Evolutionary conservation across 1,140 invertebrate species (phyloP).

Genomic region (Orchesella cincta): DNA sequence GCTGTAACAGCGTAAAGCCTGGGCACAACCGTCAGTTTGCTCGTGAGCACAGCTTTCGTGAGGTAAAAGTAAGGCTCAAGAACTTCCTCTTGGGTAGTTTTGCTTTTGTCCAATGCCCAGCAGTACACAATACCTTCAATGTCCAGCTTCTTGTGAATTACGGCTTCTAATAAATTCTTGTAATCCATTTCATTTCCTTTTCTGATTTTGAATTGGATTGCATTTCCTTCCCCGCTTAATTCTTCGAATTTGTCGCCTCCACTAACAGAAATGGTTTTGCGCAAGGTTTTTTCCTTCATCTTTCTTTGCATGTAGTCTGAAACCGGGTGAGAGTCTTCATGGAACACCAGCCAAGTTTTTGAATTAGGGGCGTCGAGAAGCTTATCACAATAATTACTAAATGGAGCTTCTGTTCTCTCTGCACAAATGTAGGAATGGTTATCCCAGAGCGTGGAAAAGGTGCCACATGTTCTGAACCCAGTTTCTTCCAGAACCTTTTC

Average conservation of each 20-base stretch:
- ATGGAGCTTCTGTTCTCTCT: not conserved
- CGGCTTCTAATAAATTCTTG: not conserved
- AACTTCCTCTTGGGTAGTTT: not conserved
- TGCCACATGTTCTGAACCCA: not conserved
- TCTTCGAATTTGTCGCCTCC: too few relatives aligned
- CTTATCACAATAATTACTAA: too few relatives aligned
- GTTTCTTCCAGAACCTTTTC: not conserved
- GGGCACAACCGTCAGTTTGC: not conserved
- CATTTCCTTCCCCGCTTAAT: not conserved
- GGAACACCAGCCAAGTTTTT: not conserved
- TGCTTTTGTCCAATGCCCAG: not conserved
- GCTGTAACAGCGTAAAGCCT: not conserved
- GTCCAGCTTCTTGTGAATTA: not conserved
- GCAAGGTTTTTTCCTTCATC: too few relatives aligned
- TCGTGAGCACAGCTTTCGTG: not conserved
- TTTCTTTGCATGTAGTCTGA: not conserved
- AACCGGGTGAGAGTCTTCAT: not conserved
- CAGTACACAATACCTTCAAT: slow-evolving; percentile 32
- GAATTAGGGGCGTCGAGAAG: not conserved
- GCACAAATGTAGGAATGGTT: not conserved
- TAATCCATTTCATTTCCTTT: not conserved
- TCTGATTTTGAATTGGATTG: not conserved
- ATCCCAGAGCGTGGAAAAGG: not conserved
- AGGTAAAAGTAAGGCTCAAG: not conserved
- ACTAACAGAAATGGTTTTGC: too few relatives aligned